These are phyloP conservation scores for Ennomos erosarius DNA, from an alignment of 2,888 invertebrate species.

Conservation along the genomic window DNA sequence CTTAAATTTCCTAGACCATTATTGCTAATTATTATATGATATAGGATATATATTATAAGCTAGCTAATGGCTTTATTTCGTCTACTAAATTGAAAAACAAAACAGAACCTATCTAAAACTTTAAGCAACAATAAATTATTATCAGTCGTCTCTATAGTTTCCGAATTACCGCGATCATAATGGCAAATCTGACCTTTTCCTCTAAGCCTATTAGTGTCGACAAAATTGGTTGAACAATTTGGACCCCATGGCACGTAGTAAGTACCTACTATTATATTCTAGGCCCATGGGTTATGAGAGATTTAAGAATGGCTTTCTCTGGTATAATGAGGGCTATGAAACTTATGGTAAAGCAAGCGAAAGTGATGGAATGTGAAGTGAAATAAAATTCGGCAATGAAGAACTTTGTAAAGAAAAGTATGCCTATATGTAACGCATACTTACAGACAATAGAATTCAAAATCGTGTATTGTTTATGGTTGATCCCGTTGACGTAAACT, in stretches of 20 bases:
- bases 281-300: conserved; percentile 2
- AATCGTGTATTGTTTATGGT: too few species aligned
- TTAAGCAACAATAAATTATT: too few species aligned
- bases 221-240: conserved; percentile 18
- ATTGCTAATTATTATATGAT: too few species aligned
- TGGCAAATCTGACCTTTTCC: conserved; percentile 16
- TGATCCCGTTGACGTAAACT: too few species aligned
- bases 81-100: too few species aligned
- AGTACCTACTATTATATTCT: too few species aligned
- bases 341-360: conserved; percentile 20
- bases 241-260: conserved; percentile 2
- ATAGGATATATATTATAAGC: too few species aligned
- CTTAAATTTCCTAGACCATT: too few species aligned
- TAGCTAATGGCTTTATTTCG: too few species aligned
- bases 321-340: conserved; percentile 21
- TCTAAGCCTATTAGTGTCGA: conserved; percentile 17
- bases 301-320: conserved; percentile 16
- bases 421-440: too few species aligned
- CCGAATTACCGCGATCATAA: conserved; percentile 12
- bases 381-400: conserved; percentile 14
- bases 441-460: too few species aligned
- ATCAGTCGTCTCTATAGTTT: not conserved
- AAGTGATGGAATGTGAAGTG: conserved; percentile 14
- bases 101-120: too few species aligned
- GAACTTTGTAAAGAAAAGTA: not conserved